Base-by-base conservation (phyloP, 2,113 vertebrate species). In the Sialia sialis region DNA sequence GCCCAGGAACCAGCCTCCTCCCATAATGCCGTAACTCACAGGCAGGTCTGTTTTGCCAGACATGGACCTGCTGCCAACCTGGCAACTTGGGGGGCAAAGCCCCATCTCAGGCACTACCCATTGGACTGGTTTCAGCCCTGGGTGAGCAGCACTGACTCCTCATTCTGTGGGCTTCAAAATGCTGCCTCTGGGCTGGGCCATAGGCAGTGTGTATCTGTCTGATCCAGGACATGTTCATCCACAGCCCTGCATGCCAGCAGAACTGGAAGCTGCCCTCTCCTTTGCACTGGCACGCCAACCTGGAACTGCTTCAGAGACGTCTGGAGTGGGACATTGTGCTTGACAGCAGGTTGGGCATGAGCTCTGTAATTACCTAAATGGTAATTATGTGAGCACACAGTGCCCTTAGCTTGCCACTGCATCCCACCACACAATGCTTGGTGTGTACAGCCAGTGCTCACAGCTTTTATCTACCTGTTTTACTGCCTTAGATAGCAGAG, bases 361-460 rank as follows among this genome's bases (percentile, higher is more conserved):
- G 70, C 89, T 91, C 83, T 84, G 22, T 81, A 92, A 94, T 93
- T 93, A 93, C 73, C 64, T 27, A 93, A 55, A 23, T 41, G 58
- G 34, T 83, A 88, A 94, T 94, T 91, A 93, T 20, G 58, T 62
- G 52, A 88, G 84, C 38, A 77, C 56, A 44, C 39, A 16, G 72
- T 59, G 79, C 84, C 80, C 83, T 60, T 72, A 70, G 80, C 49
- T 74, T 80, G 81, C 70, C 84, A 76, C 11, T 15, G 43, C 44
- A 52, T 68, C 60, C 70, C 34, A 62, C 67, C 79, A 49, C 46
- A 54, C 55, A 67, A 22, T 13, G 59, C 36, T 90, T 29, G 3
- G 60, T 36, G 80, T 38, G 78, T 54, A 51, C 44, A 44, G 68
- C 34, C 74, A 49, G 39, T 10, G 18, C 55, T 81, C 75, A 22